Evolutionary conservation across 2,888 invertebrate species (phyloP).

Genomic region (Thumatha senex): DNA sequence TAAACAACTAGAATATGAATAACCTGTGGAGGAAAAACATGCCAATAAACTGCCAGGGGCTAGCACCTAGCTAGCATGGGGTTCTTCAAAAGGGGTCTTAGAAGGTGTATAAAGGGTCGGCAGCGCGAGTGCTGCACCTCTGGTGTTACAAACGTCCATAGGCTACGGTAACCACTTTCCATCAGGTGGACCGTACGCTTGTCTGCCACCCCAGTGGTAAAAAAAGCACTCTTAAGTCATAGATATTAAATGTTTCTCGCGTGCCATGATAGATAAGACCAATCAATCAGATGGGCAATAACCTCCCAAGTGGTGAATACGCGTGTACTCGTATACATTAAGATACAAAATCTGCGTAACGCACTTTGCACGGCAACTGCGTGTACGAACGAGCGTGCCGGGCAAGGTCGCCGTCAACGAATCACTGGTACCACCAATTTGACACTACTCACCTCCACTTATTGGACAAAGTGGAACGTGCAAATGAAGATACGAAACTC

Average conservation of each 20-base stretch:
- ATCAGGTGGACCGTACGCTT: no score
- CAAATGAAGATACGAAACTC: constrained; percentile 73
- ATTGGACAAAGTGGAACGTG: constrained; percentile 79
- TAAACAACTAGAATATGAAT: constrained; percentile 49
- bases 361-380: constrained; percentile 28
- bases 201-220: no score
- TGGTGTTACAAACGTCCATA: no score
- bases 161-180: no score
- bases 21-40: constrained; percentile 41
- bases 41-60: constrained; percentile 28
- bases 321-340: constrained; percentile 13
- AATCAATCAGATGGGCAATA: constrained; percentile 26
- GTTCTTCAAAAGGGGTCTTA: no score
- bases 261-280: constrained; percentile 14
- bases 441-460: constrained; percentile 73
- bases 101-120: no score
- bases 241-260: constrained; percentile 25
- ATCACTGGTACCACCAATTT: constrained; percentile 67
- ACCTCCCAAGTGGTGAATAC: constrained; percentile 22
- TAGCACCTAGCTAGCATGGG: no score
- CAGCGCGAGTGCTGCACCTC: no score
- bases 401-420: constrained; percentile 61
- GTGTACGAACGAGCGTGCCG: constrained; percentile 36
- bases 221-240: constrained; percentile 20
- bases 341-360: constrained; percentile 27